These are phyloP conservation scores for Colaptes auratus DNA, from an alignment of 2,113 vertebrate species.

Conservation along the genomic window DNA sequence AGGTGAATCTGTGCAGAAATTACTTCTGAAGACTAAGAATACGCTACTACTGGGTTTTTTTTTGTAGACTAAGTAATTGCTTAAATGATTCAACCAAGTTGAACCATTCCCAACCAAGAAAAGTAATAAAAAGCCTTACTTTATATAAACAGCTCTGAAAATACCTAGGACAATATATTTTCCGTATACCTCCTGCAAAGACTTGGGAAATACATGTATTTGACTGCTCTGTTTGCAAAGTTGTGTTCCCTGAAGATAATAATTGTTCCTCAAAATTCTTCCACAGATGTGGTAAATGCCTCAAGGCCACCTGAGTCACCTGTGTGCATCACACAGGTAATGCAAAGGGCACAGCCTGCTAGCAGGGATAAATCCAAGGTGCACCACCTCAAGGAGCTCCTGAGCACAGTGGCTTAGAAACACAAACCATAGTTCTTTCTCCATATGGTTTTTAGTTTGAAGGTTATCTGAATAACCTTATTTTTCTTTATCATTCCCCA, in stretches of 20 bases:
- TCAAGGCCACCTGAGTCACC: background rate
- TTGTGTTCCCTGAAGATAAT: background rate
- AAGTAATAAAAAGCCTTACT: background rate
- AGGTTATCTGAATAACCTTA: conserved; percentile 2
- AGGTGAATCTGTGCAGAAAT: background rate
- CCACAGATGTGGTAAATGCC: background rate
- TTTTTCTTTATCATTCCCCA: background rate
- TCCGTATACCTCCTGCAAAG: background rate
- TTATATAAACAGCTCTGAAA: background rate
- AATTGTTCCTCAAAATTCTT: background rate
- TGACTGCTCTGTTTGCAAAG: background rate
- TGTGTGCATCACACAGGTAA: background rate
- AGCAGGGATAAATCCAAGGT: background rate
- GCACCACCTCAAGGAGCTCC: background rate
- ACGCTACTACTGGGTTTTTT: background rate
- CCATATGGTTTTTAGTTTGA: background rate
- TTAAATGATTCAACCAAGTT: background rate
- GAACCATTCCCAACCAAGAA: background rate
- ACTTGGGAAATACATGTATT: background rate
- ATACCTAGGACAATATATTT: background rate
- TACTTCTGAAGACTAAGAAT: background rate
- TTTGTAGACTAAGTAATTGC: background rate
- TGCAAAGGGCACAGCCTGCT: background rate
- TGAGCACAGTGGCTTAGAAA: background rate
- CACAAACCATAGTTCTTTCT: background rate